These are phyloP conservation scores for Agrotis ipsilon DNA, from an alignment of 2,888 invertebrate species.

Conservation along the genomic window DNA sequence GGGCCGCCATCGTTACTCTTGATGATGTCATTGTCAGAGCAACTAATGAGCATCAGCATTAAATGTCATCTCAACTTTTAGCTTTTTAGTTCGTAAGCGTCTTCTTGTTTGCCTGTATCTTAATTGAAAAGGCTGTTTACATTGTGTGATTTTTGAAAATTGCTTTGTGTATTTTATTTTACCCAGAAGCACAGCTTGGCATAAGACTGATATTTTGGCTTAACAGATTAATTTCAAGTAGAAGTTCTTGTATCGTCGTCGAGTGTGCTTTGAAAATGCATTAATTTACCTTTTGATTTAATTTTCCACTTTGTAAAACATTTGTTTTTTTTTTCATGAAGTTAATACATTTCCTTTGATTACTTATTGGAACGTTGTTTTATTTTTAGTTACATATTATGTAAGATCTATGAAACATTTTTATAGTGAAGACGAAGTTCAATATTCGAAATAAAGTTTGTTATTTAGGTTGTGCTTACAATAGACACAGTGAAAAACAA, in stretches of 20 bases:
- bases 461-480: too few species aligned
- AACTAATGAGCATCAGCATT: conserved; percentile 42
- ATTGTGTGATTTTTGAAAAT: not conserved
- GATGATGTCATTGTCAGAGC: conserved; percentile 51
- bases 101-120: not conserved
- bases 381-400: not conserved
- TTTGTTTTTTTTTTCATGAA: not conserved
- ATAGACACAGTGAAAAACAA: too few species aligned
- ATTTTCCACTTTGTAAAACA: not conserved
- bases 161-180: not conserved
- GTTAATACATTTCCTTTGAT: conserved; percentile 18
- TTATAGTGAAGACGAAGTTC: too few species aligned
- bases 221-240: not conserved
- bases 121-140: not conserved
- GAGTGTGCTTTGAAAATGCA: too few species aligned
- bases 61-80: not conserved
- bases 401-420: too few species aligned
- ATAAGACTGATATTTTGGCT: not conserved
- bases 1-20: conserved; percentile 66
- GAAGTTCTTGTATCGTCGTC: too few species aligned
- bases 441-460: too few species aligned
- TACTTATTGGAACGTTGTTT: not conserved
- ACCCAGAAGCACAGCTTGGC: not conserved
- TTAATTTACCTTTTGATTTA: too few species aligned
- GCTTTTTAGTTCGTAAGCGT: not conserved